Percentiles rank a stretch among this genome's conserved stretches.
These are phyloP conservation scores for Enhydra lutris DNA, from an alignment of 2,113 vertebrate genomes.

Conservation along the genomic window DNA sequence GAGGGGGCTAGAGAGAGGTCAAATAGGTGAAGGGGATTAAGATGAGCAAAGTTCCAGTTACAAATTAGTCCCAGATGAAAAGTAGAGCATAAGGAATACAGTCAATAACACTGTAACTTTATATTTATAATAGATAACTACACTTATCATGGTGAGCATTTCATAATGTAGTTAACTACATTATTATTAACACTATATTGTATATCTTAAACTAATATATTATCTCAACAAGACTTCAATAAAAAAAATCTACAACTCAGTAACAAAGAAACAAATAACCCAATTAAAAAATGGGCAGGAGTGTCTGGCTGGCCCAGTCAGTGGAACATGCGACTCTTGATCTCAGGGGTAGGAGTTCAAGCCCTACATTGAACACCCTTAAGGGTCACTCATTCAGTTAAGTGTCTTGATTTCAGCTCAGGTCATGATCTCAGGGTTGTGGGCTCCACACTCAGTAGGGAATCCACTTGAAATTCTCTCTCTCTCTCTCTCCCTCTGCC, in stretches of 20 bases:
- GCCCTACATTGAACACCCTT: neutral
- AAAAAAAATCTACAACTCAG: neutral
- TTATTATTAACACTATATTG: neutral
- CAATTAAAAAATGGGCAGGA: neutral
- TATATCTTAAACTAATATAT: neutral
- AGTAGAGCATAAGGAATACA: neutral
- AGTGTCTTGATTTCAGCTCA: neutral
- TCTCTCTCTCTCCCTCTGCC: neutral
- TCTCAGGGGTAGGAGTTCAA: neutral
- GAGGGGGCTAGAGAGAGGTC: neutral
- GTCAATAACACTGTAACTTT: neutral
- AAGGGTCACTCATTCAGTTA: neutral
- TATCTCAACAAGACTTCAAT: neutral
- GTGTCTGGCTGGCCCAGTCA: neutral
- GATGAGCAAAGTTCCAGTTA: neutral
- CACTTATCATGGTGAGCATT: neutral
- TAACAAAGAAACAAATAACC: neutral
- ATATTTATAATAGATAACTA: neutral
- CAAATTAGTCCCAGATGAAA: neutral
- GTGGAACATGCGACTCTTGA: neutral
- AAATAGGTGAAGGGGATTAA: neutral
- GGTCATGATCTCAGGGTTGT: neutral
- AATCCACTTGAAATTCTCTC: neutral
- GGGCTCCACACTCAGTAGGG: neutral
- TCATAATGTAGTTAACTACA: neutral